A percentile compares a stretch with the other conserved stretches of the same genome.
phyloP scores from a whole-genome alignment of 64 coral and sea anemone genomes.

The Porites lutea region DNA sequence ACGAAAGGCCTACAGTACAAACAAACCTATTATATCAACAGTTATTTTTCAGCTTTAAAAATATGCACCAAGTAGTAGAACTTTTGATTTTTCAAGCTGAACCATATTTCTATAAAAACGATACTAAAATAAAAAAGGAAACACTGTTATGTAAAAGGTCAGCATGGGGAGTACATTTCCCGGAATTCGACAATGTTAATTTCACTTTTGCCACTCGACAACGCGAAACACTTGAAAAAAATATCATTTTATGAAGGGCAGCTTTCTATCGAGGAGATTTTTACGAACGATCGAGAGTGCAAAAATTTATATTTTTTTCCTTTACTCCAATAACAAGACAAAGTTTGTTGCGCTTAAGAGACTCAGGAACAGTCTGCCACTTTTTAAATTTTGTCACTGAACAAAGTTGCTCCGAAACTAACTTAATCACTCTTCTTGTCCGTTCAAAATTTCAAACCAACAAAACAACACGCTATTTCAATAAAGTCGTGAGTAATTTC shows the following conservation, averaged over 20 bases:
- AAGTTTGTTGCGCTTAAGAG: background rate
- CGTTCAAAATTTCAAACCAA: background rate
- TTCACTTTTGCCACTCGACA: conserved; percentile 7
- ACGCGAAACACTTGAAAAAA: background rate
- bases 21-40: too few relatives aligned
- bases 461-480: background rate
- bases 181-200: conserved; percentile 21
- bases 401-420: background rate
- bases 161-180: background rate
- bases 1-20: background rate
- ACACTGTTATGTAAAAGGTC: background rate
- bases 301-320: background rate
- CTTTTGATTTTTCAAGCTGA: too few relatives aligned
- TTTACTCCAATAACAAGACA: background rate
- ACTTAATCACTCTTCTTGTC: background rate
- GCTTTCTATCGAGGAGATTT: background rate
- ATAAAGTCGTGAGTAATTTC: background rate
- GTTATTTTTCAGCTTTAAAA: background rate
- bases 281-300: background rate
- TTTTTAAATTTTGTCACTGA: background rate
- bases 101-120: too few relatives aligned
- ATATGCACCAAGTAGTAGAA: background rate
- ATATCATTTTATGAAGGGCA: background rate
- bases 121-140: background rate
- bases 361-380: background rate